Base-by-base conservation (phyloP, 1,140 invertebrate genomes). In the Drosophila repleta region DNA sequence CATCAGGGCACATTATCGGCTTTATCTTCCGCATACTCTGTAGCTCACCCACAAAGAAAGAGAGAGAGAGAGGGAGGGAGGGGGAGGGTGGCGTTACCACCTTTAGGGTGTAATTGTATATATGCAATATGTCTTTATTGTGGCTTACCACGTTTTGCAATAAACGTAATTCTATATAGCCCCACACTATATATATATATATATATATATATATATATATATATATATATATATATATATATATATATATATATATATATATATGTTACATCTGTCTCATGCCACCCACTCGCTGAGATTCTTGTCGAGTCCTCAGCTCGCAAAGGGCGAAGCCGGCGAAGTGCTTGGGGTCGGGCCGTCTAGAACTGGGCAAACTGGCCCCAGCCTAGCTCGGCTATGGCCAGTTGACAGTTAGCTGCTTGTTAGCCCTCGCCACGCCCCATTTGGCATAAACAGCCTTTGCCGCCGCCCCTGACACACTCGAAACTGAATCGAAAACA, bases 61-160 rank as follows among this genome's bases (percentile, higher is more conserved):
- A 29, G 29, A 10, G 7, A 10, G 29, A 26, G 46, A 7, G 21
- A 3, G 4, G 17, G 26, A 17, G 26, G 26, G 21, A 26, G 1
- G 6, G 21, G 13, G 11, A 5, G 20, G 18, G 45, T n/a, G 20
- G 46, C 10, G 45, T 32, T 8, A 8, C 29, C 11, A 24, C 11
- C 2, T 63, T 10, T 24, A 11, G 32, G 3, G 17, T 20, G 64
- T 61, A 74, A 68, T 56, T 56, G 20, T 51, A 74, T 74, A 63
- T 62, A 45, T 17, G 45, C 65, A 52, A 74, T 68, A 72, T 71
- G 61, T 43, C 77, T 78, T 62, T 69, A 77, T 53, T 88, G 84
- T 67, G 84, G 83, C 76, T 89, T 71, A 88, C 83, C 83, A 71
- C 83, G 83, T 89, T 88, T 88, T 88, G 83, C 79, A 88, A 88